Conservation (phyloP, 2,888 invertebrate genomes). For the Unio pictorum region DNA sequence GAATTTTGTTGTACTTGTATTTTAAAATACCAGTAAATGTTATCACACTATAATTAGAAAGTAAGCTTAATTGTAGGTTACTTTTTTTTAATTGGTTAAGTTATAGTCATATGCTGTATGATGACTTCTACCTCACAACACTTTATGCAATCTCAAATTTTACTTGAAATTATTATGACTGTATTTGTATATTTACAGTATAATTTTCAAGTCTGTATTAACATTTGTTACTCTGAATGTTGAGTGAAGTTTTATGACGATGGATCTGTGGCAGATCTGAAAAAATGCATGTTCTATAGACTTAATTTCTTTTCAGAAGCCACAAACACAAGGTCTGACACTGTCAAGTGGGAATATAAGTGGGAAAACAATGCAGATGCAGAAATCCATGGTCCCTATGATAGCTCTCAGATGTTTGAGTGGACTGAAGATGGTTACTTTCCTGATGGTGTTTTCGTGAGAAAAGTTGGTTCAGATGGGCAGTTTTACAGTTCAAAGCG, state of each 20-base stretch:
- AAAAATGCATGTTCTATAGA: background rate
- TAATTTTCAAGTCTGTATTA: no score
- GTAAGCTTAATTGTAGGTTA: no score
- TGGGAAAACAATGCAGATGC: constrained; percentile 84
- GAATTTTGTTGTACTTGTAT: no score
- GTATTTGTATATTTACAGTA: no score
- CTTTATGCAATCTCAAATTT: no score
- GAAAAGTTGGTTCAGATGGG: constrained; percentile 81
- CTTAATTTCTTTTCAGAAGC: constrained; percentile 3
- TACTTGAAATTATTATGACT: no score
- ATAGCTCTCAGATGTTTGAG: constrained; percentile 88
- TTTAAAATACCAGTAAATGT: no score
- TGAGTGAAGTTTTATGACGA: background rate
- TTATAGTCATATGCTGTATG: no score
- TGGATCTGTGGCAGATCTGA: background rate
- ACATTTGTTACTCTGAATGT: background rate
- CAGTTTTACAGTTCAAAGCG: constrained; percentile 90
- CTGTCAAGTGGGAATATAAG: constrained; percentile 90
- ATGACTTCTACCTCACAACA: no score
- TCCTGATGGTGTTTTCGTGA: constrained; percentile 84
- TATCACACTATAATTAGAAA: no score
- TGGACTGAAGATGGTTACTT: constrained; percentile 89
- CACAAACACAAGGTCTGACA: constrained; percentile 16
- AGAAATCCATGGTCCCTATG: constrained; percentile 87
- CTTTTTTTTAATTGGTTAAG: no score